phyloP scores from a whole-genome alignment of 2,888 invertebrate genomes.

The Orgyia antiqua region DNA sequence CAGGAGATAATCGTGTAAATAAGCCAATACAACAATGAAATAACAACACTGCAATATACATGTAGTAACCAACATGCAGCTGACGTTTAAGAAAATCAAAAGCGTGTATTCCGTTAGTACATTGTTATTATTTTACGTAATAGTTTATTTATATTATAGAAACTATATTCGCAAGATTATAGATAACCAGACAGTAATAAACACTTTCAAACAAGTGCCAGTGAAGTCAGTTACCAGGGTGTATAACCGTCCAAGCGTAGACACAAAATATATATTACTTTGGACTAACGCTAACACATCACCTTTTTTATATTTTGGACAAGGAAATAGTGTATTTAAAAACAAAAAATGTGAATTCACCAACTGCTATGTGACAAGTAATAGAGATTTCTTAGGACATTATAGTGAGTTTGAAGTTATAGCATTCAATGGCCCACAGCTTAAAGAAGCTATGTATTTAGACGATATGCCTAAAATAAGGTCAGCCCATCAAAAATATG shows the following conservation, averaged over 20 bases:
- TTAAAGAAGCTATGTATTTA: slow-evolving; percentile 17
- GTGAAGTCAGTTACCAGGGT: no score
- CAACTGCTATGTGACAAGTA: slow-evolving; percentile 53
- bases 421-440: slow-evolving; percentile 49
- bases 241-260: neutral
- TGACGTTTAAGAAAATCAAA: slow-evolving; percentile 3
- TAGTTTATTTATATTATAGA: slow-evolving; percentile 2
- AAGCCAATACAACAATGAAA: no score
- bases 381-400: slow-evolving; percentile 33
- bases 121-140: slow-evolving; percentile 2
- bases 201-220: no score
- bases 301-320: slow-evolving; percentile 44
- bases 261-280: slow-evolving; percentile 44
- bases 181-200: no score
- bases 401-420: slow-evolving; percentile 45
- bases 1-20: no score
- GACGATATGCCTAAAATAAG: slow-evolving; percentile 35
- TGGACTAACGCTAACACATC: slow-evolving; percentile 44
- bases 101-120: neutral
- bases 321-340: slow-evolving; percentile 40
- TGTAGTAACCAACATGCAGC: no score
- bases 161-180: neutral
- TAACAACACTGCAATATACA: no score
- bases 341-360: slow-evolving; percentile 41
- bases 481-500: slow-evolving; percentile 43